phyloP scores from a whole-genome alignment of 2,797 vertebrate genomes.

The Acanthornis magna region DNA sequence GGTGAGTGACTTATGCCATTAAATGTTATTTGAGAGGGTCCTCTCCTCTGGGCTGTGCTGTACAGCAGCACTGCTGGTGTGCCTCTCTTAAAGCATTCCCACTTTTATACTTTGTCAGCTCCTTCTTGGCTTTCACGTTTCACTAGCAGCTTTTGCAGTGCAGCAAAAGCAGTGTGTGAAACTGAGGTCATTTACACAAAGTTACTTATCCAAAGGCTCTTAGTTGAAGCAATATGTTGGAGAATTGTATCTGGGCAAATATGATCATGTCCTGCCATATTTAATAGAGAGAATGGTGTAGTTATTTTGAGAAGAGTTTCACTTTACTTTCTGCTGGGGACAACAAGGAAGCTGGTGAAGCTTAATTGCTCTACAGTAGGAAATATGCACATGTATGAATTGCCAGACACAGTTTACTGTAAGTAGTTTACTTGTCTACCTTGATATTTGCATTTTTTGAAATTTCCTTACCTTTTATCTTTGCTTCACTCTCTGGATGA shows the following conservation, averaged over 20 bases:
- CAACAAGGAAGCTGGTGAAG: neutral
- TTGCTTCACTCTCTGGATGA: slow-evolving; percentile 46
- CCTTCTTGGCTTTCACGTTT: neutral
- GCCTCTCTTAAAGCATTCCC: neutral
- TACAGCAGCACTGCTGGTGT: neutral
- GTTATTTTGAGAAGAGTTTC: neutral
- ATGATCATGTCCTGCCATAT: neutral
- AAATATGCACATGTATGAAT: neutral
- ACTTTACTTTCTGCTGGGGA: neutral
- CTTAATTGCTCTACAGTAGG: neutral
- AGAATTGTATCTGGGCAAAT: neutral
- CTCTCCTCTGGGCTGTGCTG: neutral
- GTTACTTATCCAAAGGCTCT: neutral
- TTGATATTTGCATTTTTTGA: neutral
- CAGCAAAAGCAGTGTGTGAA: neutral
- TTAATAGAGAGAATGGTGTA: neutral
- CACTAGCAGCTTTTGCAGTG: neutral
- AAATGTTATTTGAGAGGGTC: neutral
- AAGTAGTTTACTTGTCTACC: slow-evolving; percentile 33
- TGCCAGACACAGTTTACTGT: neutral
- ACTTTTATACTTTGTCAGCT: neutral
- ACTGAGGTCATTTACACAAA: neutral
- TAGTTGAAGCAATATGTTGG: neutral
- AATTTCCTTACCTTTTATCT: slow-evolving; percentile 6
- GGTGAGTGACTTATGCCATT: neutral